These are phyloP conservation scores for Xestoiulus laeticollis DNA, from an alignment of 2,888 invertebrate species.

Conservation along the genomic window DNA sequence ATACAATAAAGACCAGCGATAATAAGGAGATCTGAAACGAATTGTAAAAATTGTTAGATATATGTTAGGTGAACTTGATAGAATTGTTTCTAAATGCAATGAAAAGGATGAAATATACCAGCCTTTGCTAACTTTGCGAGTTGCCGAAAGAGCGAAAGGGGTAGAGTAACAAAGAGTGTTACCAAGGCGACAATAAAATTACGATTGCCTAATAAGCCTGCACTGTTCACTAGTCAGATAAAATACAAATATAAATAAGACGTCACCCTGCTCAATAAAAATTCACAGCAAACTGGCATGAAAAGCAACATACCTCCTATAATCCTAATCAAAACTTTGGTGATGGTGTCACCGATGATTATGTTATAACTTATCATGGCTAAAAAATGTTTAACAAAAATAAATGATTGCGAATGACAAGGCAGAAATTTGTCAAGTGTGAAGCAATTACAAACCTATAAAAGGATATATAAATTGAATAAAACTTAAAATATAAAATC, in stretches of 20 bases:
- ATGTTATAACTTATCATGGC: slow-evolving; percentile 90
- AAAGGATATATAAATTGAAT: slow-evolving; percentile 86
- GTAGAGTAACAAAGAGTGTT: slow-evolving; percentile 78
- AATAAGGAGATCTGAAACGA: slow-evolving; percentile 69
- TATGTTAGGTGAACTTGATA: not conserved
- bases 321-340: slow-evolving; percentile 80
- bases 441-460: slow-evolving; percentile 74
- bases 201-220: slow-evolving; percentile 71
- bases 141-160: slow-evolving; percentile 81
- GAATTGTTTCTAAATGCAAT: not conserved
- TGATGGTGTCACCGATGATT: slow-evolving; percentile 85
- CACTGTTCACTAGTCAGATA: slow-evolving; percentile 64
- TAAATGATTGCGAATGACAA: too few relatives aligned
- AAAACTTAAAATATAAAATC: slow-evolving; percentile 77
- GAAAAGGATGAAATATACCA: slow-evolving; percentile 22
- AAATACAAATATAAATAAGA: slow-evolving; percentile 43
- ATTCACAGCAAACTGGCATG: not conserved
- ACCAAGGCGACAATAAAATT: slow-evolving; percentile 77
- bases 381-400: too few relatives aligned
- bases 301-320: slow-evolving; percentile 64
- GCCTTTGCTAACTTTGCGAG: slow-evolving; percentile 75
- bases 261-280: not conserved
- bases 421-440: too few relatives aligned
- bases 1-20: slow-evolving; percentile 76
- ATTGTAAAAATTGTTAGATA: slow-evolving; percentile 47